Evolutionary conservation across 2,797 vertebrate genomes (phyloP).

Genomic region (Danio aesculapii): DNA sequence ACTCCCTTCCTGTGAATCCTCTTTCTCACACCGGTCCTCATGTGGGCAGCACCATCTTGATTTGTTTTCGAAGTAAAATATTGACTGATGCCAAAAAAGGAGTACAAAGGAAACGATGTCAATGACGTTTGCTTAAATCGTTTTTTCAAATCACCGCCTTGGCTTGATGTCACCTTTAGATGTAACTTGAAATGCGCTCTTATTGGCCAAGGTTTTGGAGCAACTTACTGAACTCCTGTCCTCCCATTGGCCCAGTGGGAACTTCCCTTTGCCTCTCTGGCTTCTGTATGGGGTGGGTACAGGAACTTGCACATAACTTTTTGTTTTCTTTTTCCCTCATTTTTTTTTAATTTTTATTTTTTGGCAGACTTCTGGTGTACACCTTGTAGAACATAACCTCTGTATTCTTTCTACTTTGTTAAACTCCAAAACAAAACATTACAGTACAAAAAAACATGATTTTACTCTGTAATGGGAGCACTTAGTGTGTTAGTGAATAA

Average conservation of each 20-base stretch:
- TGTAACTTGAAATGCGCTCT: slow-evolving; percentile 23
- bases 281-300: slow-evolving; percentile 62
- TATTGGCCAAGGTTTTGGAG: slow-evolving; percentile 42
- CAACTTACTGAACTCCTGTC: slow-evolving; percentile 54
- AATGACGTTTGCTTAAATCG: slow-evolving; percentile 5
- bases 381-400: slow-evolving; percentile 78
- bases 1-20: slow-evolving; percentile 42
- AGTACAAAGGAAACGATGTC: slow-evolving; percentile 48
- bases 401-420: slow-evolving; percentile 82
- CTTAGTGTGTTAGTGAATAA: slow-evolving; percentile 88
- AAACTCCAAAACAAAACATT: slow-evolving; percentile 74
- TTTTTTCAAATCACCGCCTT: slow-evolving; percentile 44
- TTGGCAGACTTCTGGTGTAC: slow-evolving; percentile 67
- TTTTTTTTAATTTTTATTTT: slow-evolving; percentile 60
- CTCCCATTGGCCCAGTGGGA: slow-evolving; percentile 48
- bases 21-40: slow-evolving; percentile 48
- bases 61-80: slow-evolving; percentile 53
- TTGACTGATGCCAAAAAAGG: slow-evolving; percentile 55
- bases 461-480: slow-evolving; percentile 84
- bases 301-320: slow-evolving; percentile 76
- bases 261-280: slow-evolving; percentile 59
- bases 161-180: slow-evolving; percentile 49
- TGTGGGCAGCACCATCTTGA: slow-evolving; percentile 58
- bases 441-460: slow-evolving; percentile 72
- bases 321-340: slow-evolving; percentile 35